A percentile compares a stretch with the other conserved stretches of the same genome.
These are phyloP conservation scores for Mycteria americana DNA, from an alignment of 2,797 vertebrate genomes.

Conservation along the genomic window DNA sequence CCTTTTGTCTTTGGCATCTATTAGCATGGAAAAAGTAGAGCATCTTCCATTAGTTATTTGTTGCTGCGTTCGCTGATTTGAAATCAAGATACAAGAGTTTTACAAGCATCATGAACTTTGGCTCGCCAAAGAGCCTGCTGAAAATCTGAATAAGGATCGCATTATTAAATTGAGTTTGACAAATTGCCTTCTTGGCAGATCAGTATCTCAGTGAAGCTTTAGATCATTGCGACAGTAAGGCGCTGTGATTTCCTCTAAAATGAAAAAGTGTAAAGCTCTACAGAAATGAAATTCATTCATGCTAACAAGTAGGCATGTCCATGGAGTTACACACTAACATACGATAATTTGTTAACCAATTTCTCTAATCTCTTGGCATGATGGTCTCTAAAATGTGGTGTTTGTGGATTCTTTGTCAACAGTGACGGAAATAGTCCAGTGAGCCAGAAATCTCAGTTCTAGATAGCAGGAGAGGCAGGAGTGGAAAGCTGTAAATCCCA, in stretches of 20 bases:
- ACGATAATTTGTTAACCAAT: background rate
- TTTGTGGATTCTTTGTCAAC: background rate
- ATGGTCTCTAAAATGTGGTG: background rate
- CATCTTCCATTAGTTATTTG: background rate
- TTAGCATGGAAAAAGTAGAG: background rate
- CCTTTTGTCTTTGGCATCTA: background rate
- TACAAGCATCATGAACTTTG: background rate
- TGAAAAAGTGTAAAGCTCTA: background rate
- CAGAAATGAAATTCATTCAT: background rate
- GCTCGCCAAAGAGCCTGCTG: background rate
- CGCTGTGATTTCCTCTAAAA: background rate
- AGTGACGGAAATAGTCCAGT: background rate
- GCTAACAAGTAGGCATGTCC: background rate
- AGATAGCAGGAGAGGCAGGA: background rate
- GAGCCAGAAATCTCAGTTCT: background rate
- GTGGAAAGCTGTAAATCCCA: background rate
- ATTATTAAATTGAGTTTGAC: background rate
- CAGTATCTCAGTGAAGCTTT: background rate
- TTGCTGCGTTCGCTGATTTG: background rate
- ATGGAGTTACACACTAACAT: background rate
- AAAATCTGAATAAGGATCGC: background rate
- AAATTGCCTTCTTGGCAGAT: background rate
- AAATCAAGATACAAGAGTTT: background rate
- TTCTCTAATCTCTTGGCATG: background rate
- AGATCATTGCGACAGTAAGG: background rate